These are phyloP conservation scores for Pterostichus niger DNA, from an alignment of 2,888 invertebrate species.

Conservation along the genomic window DNA sequence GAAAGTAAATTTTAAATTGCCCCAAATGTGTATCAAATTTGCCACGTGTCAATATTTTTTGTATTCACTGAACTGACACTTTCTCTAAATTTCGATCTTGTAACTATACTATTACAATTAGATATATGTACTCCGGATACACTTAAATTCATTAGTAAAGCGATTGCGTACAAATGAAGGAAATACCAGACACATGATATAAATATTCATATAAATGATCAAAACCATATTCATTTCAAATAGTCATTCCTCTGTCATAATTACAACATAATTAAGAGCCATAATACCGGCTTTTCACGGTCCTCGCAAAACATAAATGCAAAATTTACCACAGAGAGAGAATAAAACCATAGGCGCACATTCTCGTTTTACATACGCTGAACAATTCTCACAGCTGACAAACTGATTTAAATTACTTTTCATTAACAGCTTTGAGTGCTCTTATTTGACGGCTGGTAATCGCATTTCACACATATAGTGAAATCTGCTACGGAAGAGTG, in stretches of 20 bases:
- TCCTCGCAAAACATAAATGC: background rate
- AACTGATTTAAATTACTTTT: too few species aligned
- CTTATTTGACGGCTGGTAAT: too few species aligned
- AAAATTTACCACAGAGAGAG: background rate
- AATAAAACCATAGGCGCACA: background rate
- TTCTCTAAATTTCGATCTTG: constrained; percentile 11
- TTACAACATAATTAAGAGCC: constrained; percentile 35
- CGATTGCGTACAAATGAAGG: constrained; percentile 32
- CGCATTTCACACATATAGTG: too few species aligned
- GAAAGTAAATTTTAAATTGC: background rate
- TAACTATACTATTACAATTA: background rate
- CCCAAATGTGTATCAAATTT: constrained; percentile 2
- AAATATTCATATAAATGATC: constrained; percentile 39
- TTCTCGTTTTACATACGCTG: too few species aligned
- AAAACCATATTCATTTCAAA: constrained; percentile 38
- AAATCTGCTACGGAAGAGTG: too few species aligned
- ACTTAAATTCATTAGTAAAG: constrained; percentile 25
- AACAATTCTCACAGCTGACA: too few species aligned
- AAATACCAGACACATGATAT: constrained; percentile 30
- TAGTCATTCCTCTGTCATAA: constrained; percentile 43
- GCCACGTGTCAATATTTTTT: constrained; percentile 10
- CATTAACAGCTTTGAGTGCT: too few species aligned
- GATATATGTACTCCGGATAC: constrained; percentile 28
- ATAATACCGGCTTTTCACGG: constrained; percentile 31
- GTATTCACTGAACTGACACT: background rate